Conservation (phyloP, 2,113 vertebrate species). For the Neofelis nebulosa region DNA sequence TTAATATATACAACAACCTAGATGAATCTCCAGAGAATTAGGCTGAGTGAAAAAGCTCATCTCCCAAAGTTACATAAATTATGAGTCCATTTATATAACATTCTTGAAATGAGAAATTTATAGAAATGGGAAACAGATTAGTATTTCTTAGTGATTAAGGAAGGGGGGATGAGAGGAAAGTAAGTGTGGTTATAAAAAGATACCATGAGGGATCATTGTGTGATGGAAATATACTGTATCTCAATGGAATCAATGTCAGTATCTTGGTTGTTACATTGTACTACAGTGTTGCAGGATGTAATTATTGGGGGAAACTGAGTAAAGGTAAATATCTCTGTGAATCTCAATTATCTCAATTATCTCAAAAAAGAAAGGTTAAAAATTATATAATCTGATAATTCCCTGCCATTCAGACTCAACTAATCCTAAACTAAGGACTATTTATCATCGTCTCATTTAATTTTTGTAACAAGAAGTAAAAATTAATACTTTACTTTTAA, state of each 20-base stretch:
- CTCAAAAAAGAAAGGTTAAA: neutral
- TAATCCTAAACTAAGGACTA: neutral
- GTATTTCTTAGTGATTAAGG: neutral
- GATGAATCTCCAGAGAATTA: neutral
- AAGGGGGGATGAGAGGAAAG: neutral
- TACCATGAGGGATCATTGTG: neutral
- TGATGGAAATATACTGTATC: neutral
- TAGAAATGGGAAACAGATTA: neutral
- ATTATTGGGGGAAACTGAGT: neutral
- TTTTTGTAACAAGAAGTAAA: neutral
- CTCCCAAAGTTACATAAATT: neutral
- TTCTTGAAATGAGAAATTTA: neutral
- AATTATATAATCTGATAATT: neutral
- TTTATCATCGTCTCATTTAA: neutral
- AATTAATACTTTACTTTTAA: neutral
- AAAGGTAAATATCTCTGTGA: neutral
- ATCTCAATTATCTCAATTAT: neutral
- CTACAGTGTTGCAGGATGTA: neutral
- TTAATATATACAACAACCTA: neutral
- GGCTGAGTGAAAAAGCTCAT: neutral
- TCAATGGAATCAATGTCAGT: neutral
- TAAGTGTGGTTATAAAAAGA: neutral
- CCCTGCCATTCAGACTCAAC: neutral
- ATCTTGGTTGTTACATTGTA: neutral
- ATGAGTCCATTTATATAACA: neutral